A percentile compares a stretch with the other conserved stretches of the same genome.
phyloP scores from a whole-genome alignment of 2,888 invertebrate genomes.

The Alcis repandata region DNA sequence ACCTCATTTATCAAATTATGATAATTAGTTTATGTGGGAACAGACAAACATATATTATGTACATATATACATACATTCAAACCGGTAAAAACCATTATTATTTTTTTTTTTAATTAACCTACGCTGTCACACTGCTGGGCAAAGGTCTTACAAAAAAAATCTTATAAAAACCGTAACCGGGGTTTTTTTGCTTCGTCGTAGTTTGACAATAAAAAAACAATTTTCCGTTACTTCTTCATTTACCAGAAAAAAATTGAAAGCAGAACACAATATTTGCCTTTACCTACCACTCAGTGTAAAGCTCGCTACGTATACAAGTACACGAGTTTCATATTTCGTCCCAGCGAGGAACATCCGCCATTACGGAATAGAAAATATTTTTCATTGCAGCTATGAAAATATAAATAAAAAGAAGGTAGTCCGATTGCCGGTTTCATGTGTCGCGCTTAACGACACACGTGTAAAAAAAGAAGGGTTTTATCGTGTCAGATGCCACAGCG shows the following conservation, averaged over 20 bases:
- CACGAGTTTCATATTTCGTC: conserved; percentile 31
- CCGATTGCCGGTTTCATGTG: conserved; percentile 49
- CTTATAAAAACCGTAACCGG: too few species aligned
- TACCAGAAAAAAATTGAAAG: not conserved
- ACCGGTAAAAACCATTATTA: too few species aligned
- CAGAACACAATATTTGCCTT: conserved; percentile 15
- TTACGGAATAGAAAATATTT: conserved; percentile 51
- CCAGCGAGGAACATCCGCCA: conserved; percentile 47
- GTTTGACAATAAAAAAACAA: too few species aligned
- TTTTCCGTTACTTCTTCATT: too few species aligned
- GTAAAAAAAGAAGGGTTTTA: conserved; percentile 51
- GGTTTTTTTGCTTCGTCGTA: too few species aligned
- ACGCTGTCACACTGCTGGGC: too few species aligned
- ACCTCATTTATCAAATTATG: too few species aligned
- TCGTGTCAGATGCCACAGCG: conserved; percentile 52
- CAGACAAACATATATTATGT: too few species aligned
- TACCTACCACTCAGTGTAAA: conserved; percentile 7
- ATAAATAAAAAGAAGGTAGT: conserved; percentile 41
- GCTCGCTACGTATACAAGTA: conserved; percentile 15
- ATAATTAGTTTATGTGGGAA: too few species aligned
- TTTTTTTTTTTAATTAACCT: too few species aligned
- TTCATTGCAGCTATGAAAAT: conserved; percentile 45
- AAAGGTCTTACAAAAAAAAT: too few species aligned
- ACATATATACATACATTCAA: too few species aligned
- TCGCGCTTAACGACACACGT: conserved; percentile 52